phyloP scores from a whole-genome alignment of 2,888 invertebrate genomes.

The Chaitophorus viminalis region DNA sequence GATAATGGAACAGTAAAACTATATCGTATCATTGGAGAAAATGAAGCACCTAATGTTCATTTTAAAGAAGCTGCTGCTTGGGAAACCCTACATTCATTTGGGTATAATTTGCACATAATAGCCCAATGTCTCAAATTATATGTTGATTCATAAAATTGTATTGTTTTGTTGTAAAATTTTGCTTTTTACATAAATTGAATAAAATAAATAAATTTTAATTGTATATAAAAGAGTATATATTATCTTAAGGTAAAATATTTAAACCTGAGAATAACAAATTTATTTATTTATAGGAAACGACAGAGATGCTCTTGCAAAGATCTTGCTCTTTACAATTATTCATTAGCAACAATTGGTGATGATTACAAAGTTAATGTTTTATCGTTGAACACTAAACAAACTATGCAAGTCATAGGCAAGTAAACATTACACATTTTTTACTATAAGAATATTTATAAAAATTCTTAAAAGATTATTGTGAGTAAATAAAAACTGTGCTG shows the following conservation, averaged over 20 bases:
- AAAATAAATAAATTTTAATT: background rate
- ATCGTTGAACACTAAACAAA: constrained; percentile 52
- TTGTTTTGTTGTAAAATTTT: background rate
- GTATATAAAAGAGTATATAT: background rate
- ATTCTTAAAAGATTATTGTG: too few species aligned
- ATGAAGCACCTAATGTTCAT: constrained; percentile 36
- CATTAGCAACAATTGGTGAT: constrained; percentile 55
- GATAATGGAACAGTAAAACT: constrained; percentile 39
- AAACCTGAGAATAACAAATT: too few species aligned
- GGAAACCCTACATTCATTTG: constrained; percentile 39
- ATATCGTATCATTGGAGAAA: constrained; percentile 44
- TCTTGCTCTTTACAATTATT: constrained; percentile 45
- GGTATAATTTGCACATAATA: constrained; percentile 10
- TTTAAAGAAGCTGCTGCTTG: constrained; percentile 18
- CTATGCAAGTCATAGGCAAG: constrained; percentile 39
- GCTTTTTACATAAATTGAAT: background rate
- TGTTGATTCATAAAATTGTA: background rate
- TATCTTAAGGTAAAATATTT: too few species aligned
- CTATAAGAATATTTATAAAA: too few species aligned
- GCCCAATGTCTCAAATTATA: background rate
- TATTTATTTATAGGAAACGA: constrained; percentile 33
- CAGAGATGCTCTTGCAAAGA: constrained; percentile 41
- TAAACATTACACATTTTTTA: constrained; percentile 8
- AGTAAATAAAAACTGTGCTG: too few species aligned
- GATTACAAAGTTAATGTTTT: constrained; percentile 50